A percentile compares a stretch with the other conserved stretches of the same genome.
phyloP scores from a whole-genome alignment of 2,797 vertebrate species.

The Phataginus tetradactyla region DNA sequence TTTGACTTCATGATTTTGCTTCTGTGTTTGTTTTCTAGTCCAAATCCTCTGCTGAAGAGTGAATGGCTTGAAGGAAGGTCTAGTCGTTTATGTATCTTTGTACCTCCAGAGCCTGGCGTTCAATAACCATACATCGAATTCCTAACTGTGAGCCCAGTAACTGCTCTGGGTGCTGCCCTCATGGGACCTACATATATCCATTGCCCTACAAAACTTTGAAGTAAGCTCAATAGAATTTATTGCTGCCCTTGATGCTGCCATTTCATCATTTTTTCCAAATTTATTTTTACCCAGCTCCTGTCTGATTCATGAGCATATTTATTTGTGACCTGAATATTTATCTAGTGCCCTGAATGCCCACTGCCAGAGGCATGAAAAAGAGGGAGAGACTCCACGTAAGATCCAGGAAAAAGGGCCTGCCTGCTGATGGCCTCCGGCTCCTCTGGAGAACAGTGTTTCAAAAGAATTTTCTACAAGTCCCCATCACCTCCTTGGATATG shows the following conservation, averaged over 20 bases:
- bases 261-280: constrained; percentile 2
- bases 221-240: not conserved
- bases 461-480: constrained; percentile 11
- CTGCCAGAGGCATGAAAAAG: not conserved
- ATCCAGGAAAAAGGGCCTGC: not conserved
- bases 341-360: not conserved
- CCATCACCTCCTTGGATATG: not conserved
- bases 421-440: not conserved
- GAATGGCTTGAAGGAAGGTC: not conserved
- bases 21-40: not conserved
- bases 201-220: not conserved
- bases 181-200: not conserved
- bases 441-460: not conserved
- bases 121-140: not conserved
- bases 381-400: not conserved
- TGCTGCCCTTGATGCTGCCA: not conserved
- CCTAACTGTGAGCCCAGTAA: not conserved
- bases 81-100: not conserved
- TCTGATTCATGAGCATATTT: not conserved
- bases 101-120: not conserved
- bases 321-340: not conserved
- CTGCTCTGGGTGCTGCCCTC: not conserved
- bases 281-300: not conserved
- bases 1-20: not conserved
- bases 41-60: not conserved